A percentile compares a stretch with the other conserved stretches of the same genome.
Evolutionary conservation across 2,797 vertebrate genomes (phyloP).

Genomic region (Microtus agrestis): DNA sequence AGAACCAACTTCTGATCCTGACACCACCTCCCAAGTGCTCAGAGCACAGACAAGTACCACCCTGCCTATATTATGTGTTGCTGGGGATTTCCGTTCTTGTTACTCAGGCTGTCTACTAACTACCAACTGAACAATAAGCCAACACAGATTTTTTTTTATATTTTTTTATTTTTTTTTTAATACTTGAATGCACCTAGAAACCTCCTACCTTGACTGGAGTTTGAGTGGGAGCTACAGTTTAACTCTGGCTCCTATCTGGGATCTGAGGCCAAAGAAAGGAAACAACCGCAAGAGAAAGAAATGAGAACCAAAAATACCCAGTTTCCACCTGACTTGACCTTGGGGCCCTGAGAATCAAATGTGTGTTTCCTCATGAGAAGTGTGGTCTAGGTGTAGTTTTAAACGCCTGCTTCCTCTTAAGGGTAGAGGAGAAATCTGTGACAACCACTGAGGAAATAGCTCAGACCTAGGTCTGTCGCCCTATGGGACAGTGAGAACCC

Average conservation of each 20-base stretch:
- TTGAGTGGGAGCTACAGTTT: background rate
- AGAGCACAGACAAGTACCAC: background rate
- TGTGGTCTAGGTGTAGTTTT: background rate
- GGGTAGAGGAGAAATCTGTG: slow-evolving; percentile 19
- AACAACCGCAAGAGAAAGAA: background rate
- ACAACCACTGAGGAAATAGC: slow-evolving; percentile 72
- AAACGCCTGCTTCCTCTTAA: slow-evolving; percentile 63
- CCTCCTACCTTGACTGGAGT: background rate
- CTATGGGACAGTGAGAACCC: background rate
- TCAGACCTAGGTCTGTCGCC: slow-evolving; percentile 21
- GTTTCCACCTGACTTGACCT: background rate
- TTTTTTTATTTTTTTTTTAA: background rate
- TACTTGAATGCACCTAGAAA: background rate
- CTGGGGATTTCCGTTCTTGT: background rate
- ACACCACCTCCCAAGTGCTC: background rate
- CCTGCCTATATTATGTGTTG: background rate
- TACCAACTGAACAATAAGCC: background rate
- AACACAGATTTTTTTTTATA: background rate
- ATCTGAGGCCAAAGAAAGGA: background rate
- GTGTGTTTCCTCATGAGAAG: background rate
- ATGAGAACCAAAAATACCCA: background rate
- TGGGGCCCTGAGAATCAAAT: slow-evolving; percentile 37
- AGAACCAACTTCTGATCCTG: background rate
- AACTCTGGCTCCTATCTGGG: background rate
- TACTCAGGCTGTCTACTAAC: background rate